phyloP scores from a whole-genome alignment of 1,140 invertebrate species.

The Stegodyphus dumicola region DNA sequence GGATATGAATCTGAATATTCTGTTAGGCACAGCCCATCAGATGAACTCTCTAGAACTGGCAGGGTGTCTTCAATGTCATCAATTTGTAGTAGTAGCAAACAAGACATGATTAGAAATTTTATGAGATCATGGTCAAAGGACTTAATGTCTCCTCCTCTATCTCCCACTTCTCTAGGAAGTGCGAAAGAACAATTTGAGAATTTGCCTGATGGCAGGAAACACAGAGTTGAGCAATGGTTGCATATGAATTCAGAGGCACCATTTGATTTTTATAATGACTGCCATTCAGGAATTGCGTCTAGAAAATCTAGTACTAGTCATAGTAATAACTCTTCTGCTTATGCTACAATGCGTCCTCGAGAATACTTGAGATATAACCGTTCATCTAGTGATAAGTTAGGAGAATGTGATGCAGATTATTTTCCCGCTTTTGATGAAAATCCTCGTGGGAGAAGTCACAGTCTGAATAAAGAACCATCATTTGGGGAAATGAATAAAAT shows the following conservation, averaged over 20 bases:
- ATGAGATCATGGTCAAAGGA: conserved; percentile 53
- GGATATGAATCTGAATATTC: conserved; percentile 57
- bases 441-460: conserved; percentile 32
- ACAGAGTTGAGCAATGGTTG: conserved; percentile 64
- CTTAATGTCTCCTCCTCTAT: conserved; percentile 25
- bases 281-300: conserved; percentile 1
- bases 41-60: conserved; percentile 42
- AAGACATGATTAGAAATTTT: conserved; percentile 37
- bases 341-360: conserved; percentile 56
- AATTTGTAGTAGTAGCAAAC: conserved; percentile 10
- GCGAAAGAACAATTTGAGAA: conserved; percentile 32
- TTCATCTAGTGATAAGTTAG: conserved; percentile 54
- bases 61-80: conserved; percentile 51
- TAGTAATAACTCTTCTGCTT: conserved; percentile 29
- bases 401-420: conserved; percentile 19
- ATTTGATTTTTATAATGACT: conserved; percentile 25
- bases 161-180: conserved; percentile 32
- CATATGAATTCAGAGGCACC: conserved; percentile 45
- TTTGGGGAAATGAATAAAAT: conserved; percentile 30
- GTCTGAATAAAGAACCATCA: conserved; percentile 22
- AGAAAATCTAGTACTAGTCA: conserved; percentile 45
- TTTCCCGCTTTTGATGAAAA: conserved; percentile 35
- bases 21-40: conserved; percentile 33
- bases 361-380: conserved; percentile 46
- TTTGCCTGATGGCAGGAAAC: conserved; percentile 44